Evolutionary conservation across 2,113 vertebrate genomes (phyloP), one percentile per base, ranked within the genome.

Genomic region (Sprattus sprattus): DNA sequence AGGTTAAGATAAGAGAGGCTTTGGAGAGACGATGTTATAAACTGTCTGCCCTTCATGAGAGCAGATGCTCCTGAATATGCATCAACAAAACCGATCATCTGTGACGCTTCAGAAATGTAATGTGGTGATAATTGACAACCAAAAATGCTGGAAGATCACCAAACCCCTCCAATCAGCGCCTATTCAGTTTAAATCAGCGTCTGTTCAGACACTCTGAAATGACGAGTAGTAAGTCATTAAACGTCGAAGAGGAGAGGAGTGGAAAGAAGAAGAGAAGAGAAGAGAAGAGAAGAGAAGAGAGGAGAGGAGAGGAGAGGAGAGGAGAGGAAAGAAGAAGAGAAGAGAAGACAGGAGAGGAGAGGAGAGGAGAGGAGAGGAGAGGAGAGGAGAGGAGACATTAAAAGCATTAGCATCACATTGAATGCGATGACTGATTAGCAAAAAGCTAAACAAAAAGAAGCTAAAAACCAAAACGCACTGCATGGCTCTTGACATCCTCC

Each of bases 81-180:
- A 78, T 78, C 10, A 32, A 78, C 28, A 32, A 10, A 11, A 78
- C 13, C 71, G 9, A 11, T 78, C 71, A 32, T 78, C 71, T 32
- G 25, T 44, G 71, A 4, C 6, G 71, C 28, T 39, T 15, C 44
- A 78, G 4, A 78, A 78, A 78, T 78, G 11, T 15, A 78, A 78
- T 78, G 28, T 32, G 44, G 71, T 78, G 71, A 78, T 78, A 78
- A 78, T 78, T 78, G 71, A 78, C 71, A 78, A 78, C 71, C 18
- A 18, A 39, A 78, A 78, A 78, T 78, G 71, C 15, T 78, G 71
- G 71, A 78, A 78, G 28, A 78, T 78, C 32, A 78, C 28, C 71
- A 78, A 78, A 78, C 8, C 28, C 71, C 71, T 78, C 13, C 2
- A 78, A 39, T 39, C 71, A 78, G 67, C 4, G 71, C 32, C 71